These are phyloP conservation scores for Acrossocheilus wenchowensis DNA, from an alignment of 2,797 vertebrate species.

Conservation along the genomic window DNA sequence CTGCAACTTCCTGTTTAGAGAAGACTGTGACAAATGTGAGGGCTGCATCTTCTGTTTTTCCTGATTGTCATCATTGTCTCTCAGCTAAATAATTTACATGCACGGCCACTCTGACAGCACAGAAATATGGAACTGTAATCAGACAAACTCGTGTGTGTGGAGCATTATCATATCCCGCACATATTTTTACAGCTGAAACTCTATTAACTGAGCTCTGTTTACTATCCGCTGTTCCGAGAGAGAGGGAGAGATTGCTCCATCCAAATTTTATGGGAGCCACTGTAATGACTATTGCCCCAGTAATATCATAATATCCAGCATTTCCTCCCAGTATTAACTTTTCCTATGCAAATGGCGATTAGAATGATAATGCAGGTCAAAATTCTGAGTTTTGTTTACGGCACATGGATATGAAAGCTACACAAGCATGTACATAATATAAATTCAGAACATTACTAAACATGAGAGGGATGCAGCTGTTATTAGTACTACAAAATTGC, in stretches of 20 bases:
- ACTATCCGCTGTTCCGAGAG: conserved; percentile 24
- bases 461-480: conserved; percentile 10
- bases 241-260: conserved; percentile 7
- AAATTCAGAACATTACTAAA: conserved; percentile 16
- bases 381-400: conserved; percentile 18
- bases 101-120: background rate
- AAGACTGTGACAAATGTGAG: conserved; percentile 1
- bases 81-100: conserved; percentile 41
- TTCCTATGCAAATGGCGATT: conserved; percentile 44
- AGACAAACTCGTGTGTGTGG: conserved; percentile 38
- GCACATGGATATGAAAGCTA: conserved; percentile 5
- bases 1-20: conserved; percentile 38
- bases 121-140: conserved; percentile 41
- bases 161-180: conserved; percentile 38
- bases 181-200: conserved; percentile 41
- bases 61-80: conserved; percentile 23
- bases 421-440: conserved; percentile 8
- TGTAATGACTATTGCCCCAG: conserved; percentile 50
- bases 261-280: conserved; percentile 47
- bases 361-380: conserved; percentile 35
- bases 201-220: conserved; percentile 53
- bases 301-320: conserved; percentile 54
- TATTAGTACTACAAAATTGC: conserved; percentile 12
- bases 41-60: conserved; percentile 4
- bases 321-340: conserved; percentile 51